Percentiles rank a stretch among this genome's conserved stretches.
These are phyloP conservation scores for Megalops cyprinoides DNA, from an alignment of 2,797 vertebrate genomes.

Conservation along the genomic window DNA sequence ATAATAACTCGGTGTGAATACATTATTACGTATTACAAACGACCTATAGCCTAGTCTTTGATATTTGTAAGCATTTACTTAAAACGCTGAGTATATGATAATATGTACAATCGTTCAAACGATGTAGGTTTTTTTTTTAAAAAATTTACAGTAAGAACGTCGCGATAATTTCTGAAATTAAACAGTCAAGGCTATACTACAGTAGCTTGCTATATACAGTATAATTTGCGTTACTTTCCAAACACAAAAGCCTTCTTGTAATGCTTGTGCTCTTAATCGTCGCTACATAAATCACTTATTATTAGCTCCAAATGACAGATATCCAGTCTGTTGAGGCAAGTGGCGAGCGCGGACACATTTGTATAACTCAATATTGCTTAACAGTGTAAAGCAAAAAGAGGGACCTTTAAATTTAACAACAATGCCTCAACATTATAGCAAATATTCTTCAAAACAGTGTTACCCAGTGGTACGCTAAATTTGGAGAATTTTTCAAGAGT, in stretches of 20 bases:
- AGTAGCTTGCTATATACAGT: neutral
- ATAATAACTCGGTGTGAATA: constrained; percentile 31
- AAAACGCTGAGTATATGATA: constrained; percentile 28
- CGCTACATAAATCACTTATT: constrained; percentile 19
- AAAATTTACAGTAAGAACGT: neutral
- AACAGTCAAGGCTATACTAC: neutral
- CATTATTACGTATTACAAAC: constrained; percentile 42
- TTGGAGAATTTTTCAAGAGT: neutral
- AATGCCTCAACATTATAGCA: neutral
- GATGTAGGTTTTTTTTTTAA: too few species aligned
- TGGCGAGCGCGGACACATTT: neutral
- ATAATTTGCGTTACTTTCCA: neutral
- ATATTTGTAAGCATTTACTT: neutral
- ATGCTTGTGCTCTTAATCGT: neutral
- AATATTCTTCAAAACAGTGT: too few species aligned
- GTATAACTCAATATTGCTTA: constrained; percentile 14
- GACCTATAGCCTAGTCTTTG: too few species aligned
- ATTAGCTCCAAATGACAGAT: constrained; percentile 16
- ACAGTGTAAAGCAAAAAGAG: constrained; percentile 57
- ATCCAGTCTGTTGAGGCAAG: neutral
- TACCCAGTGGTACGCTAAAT: too few species aligned
- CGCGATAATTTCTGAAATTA: neutral
- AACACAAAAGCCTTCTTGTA: neutral
- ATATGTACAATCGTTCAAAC: neutral
- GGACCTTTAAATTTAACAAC: neutral